Conservation (phyloP, 1,140 invertebrate genomes). For the Diorhabda elongata region DNA sequence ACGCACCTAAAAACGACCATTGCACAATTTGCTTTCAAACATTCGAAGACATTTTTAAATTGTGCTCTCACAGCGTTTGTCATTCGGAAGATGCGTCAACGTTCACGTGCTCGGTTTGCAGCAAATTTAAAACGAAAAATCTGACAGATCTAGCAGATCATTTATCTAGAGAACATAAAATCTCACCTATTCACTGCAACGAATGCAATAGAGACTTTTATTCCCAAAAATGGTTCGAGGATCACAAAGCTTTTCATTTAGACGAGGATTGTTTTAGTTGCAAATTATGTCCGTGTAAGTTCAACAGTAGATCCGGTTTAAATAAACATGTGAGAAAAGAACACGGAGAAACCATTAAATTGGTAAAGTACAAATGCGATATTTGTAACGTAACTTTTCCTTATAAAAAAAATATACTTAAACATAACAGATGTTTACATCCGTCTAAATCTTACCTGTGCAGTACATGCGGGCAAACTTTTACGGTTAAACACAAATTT, state of each 20-base stretch:
- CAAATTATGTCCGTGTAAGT: too few species aligned
- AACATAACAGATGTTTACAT: not conserved
- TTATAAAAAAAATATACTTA: not conserved
- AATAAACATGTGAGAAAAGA: not conserved
- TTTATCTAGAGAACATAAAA: not conserved
- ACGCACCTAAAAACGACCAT: too few species aligned
- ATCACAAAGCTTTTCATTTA: not conserved
- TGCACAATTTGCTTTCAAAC: too few species aligned
- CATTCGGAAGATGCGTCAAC: not conserved
- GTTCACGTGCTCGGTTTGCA: not conserved
- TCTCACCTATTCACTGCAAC: not conserved
- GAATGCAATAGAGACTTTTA: not conserved
- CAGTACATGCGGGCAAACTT: not conserved
- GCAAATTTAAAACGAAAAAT: not conserved
- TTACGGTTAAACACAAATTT: not conserved
- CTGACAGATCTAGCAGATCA: not conserved
- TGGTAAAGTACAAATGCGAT: slow-evolving; percentile 2
- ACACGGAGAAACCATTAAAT: not conserved
- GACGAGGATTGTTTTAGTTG: too few species aligned
- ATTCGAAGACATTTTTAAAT: too few species aligned
- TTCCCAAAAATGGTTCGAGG: not conserved
- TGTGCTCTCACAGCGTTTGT: not conserved
- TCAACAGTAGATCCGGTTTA: too few species aligned
- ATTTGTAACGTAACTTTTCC: not conserved
- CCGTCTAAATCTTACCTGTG: not conserved